Conservation (phyloP, 2,888 invertebrate species). For the Plagodis dolabraria region DNA sequence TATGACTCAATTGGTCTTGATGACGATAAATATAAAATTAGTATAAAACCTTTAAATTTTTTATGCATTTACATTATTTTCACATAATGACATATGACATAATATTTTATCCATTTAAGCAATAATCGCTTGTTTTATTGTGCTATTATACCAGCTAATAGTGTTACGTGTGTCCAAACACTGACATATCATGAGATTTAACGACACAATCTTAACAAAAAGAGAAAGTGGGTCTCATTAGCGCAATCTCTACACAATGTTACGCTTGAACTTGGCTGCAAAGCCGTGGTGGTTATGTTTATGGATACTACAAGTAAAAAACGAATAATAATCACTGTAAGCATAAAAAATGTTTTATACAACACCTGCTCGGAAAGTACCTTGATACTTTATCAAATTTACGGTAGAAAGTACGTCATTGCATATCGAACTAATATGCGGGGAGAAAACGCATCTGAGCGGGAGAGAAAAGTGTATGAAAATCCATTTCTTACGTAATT, state of each 20-base stretch:
- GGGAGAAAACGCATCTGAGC: too few relatives aligned
- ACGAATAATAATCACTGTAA: too few relatives aligned
- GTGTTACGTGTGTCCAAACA: slow-evolving; percentile 16
- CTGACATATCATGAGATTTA: slow-evolving; percentile 25
- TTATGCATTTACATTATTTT: neutral
- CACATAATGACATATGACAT: neutral
- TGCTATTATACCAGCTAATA: slow-evolving; percentile 13
- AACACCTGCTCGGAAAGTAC: too few relatives aligned
- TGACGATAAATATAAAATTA: neutral
- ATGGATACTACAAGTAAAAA: too few relatives aligned
- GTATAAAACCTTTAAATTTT: neutral
- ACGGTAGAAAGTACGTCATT: too few relatives aligned
- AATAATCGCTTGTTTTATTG: slow-evolving; percentile 9
- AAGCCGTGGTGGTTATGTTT: too few relatives aligned
- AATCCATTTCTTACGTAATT: too few relatives aligned
- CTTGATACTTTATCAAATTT: too few relatives aligned
- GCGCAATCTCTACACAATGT: slow-evolving; percentile 36
- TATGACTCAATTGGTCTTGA: too few relatives aligned
- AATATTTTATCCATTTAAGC: neutral
- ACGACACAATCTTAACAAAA: slow-evolving; percentile 29
- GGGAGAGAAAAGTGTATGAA: too few relatives aligned
- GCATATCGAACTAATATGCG: too few relatives aligned
- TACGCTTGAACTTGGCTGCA: slow-evolving; percentile 25
- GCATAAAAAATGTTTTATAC: too few relatives aligned
- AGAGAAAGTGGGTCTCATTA: slow-evolving; percentile 55